phyloP scores from a whole-genome alignment of 2,888 invertebrate genomes.

The Cerastis rubricosa region DNA sequence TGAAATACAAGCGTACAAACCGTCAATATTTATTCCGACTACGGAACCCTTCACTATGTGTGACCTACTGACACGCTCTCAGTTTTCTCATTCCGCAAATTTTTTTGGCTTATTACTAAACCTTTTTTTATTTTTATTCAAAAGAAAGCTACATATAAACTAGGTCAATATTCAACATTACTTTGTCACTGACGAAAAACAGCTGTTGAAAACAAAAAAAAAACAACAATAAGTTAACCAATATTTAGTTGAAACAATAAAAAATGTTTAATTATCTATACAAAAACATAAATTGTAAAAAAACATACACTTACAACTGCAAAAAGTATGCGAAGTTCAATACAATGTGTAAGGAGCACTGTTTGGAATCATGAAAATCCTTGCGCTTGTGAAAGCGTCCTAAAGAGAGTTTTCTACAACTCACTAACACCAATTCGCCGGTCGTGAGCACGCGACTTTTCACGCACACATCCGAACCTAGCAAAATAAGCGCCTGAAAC shows the following conservation, averaged over 20 bases:
- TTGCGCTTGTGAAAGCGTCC: constrained; percentile 85
- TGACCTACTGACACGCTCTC: constrained; percentile 9
- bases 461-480: constrained; percentile 85
- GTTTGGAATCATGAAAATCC: constrained; percentile 82
- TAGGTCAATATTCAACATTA: background rate
- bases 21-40: background rate
- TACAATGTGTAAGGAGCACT: constrained; percentile 75
- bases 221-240: too few species aligned
- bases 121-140: background rate
- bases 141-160: background rate
- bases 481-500: constrained; percentile 88
- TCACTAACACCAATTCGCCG: constrained; percentile 86
- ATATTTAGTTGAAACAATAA: background rate
- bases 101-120: background rate
- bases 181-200: background rate
- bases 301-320: constrained; percentile 8
- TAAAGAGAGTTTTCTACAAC: constrained; percentile 90
- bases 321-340: constrained; percentile 71
- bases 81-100: background rate
- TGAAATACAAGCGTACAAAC: background rate
- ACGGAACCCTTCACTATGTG: background rate
- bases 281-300: constrained; percentile 4
- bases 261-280: background rate
- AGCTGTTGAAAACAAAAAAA: background rate
- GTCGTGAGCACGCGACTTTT: constrained; percentile 86